These are phyloP conservation scores for Machaerirhynchus nigripectus DNA, from an alignment of 2,113 vertebrate genomes.

Conservation along the genomic window DNA sequence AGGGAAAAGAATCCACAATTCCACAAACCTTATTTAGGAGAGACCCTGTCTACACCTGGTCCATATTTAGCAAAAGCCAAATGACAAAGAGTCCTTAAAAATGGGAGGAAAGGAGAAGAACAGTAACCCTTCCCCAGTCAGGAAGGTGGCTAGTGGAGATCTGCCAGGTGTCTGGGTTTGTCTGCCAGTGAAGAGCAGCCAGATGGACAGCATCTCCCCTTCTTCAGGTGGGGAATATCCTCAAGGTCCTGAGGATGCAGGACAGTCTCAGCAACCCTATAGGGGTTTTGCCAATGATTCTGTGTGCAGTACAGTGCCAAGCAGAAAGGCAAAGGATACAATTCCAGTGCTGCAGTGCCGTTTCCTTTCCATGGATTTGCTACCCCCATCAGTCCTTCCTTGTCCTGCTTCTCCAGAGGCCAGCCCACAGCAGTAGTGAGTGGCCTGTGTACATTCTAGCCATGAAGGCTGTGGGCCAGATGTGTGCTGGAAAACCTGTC, in stretches of 20 bases:
- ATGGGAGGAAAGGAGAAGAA: background rate
- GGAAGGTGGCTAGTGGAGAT: background rate
- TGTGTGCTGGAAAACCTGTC: background rate
- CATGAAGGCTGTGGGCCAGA: background rate
- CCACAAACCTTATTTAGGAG: background rate
- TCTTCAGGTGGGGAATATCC: background rate
- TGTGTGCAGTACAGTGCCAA: rapidly evolving
- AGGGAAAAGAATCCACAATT: background rate
- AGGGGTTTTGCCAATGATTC: rapidly evolving
- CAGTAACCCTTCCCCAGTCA: background rate
- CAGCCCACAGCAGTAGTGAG: background rate
- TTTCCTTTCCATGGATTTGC: background rate
- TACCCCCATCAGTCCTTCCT: background rate
- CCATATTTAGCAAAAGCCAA: background rate
- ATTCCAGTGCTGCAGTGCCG: rapidly evolving
- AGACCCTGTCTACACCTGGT: background rate
- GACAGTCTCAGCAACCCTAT: background rate
- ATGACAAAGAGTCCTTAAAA: background rate
- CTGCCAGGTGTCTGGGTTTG: background rate
- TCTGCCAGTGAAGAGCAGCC: background rate
- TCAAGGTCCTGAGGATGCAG: background rate
- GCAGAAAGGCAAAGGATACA: background rate
- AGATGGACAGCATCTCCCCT: background rate
- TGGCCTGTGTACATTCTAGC: background rate
- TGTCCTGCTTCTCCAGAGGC: background rate